These are phyloP conservation scores for Aphelocoma californica DNA, from an alignment of 2,797 vertebrate species.

Conservation along the genomic window DNA sequence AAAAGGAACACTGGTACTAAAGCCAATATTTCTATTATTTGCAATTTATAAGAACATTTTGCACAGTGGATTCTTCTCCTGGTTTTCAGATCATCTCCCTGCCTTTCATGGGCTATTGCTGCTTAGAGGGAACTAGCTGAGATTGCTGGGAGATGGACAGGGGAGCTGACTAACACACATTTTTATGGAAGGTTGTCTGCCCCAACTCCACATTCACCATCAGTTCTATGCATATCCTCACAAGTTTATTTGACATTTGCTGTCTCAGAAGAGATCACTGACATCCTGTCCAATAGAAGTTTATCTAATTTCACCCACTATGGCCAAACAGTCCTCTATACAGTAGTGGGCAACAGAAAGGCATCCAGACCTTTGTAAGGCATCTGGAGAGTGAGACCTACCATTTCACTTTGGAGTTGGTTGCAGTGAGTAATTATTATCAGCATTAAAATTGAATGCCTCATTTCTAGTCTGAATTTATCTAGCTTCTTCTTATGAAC, in stretches of 20 bases:
- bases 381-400: not conserved
- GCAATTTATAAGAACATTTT: not conserved
- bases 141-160: not conserved
- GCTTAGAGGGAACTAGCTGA: not conserved
- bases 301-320: not conserved
- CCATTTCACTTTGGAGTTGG: not conserved
- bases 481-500: not conserved
- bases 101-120: not conserved
- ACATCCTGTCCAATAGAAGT: not conserved
- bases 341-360: not conserved
- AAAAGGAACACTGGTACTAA: not conserved
- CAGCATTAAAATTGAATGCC: not conserved
- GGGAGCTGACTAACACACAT: not conserved
- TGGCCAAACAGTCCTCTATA: not conserved
- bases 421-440: not conserved
- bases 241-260: not conserved
- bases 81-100: not conserved
- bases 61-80: not conserved
- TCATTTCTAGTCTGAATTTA: not conserved
- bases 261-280: not conserved
- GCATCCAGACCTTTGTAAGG: not conserved
- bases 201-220: not conserved
- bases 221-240: not conserved
- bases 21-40: slow-evolving; percentile 6
- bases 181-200: not conserved